Evolutionary conservation across 1,140 invertebrate species (phyloP).

Genomic region (Cryptotermes secundus): DNA sequence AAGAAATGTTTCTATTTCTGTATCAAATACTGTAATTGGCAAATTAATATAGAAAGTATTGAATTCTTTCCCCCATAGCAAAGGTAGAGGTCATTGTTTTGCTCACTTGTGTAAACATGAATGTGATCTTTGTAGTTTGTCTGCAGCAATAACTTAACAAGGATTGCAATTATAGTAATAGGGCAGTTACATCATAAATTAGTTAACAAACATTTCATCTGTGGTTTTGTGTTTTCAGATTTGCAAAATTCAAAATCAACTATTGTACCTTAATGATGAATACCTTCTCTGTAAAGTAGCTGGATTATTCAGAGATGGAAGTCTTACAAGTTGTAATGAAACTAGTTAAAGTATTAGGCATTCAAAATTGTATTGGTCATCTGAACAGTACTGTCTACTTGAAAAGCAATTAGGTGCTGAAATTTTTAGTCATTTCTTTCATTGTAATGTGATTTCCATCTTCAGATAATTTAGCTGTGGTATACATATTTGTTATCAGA

Average conservation of each 20-base stretch:
- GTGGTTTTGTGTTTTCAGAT: conserved; percentile 26
- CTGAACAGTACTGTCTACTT: not conserved
- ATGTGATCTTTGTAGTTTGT: conserved; percentile 35
- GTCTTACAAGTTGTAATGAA: not conserved
- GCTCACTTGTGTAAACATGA: conserved; percentile 31
- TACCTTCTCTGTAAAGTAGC: not conserved
- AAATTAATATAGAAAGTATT: conserved; percentile 11
- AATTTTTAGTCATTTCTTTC: not conserved
- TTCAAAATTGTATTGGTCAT: not conserved
- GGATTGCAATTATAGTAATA: conserved; percentile 28
- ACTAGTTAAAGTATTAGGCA: not conserved
- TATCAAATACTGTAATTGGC: conserved; percentile 24
- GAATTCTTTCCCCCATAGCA: conserved; percentile 24
- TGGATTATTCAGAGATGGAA: conserved; percentile 7
- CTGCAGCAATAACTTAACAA: conserved; percentile 35
- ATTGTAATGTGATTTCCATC: not conserved
- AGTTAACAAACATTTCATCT: conserved; percentile 24
- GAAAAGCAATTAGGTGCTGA: not conserved
- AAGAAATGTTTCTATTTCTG: conserved; percentile 25
- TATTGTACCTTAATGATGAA: conserved; percentile 22
- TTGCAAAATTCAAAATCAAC: conserved; percentile 26
- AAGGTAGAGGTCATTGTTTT: conserved; percentile 30
- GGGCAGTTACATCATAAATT: conserved; percentile 23
- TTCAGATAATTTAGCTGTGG: conserved; percentile 19
- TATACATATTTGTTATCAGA: conserved; percentile 27